Evolutionary conservation across 2,888 invertebrate genomes (phyloP).

Genomic region (Pandemis heparana): DNA sequence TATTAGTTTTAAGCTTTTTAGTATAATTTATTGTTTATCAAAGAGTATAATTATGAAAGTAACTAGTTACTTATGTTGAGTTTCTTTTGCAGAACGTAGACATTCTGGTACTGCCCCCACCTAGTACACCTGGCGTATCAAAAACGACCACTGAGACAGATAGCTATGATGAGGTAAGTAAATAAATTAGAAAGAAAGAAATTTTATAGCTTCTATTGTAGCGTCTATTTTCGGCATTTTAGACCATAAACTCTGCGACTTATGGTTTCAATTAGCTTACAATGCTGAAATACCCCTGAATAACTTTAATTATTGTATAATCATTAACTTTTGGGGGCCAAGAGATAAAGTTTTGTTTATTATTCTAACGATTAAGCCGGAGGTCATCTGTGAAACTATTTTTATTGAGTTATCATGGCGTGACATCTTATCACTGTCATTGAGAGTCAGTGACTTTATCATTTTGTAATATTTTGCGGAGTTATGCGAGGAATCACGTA

Average conservation of each 20-base stretch:
- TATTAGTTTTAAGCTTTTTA: no score
- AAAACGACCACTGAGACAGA: constrained; percentile 45
- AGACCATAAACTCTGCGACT: no score
- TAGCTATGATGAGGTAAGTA: constrained; percentile 65
- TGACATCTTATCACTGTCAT: not conserved
- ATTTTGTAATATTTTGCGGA: not conserved
- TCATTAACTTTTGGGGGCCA: no score
- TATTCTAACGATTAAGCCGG: not conserved
- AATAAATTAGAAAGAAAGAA: not conserved
- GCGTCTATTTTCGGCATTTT: no score
- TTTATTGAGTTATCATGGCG: not conserved
- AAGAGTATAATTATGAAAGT: no score
- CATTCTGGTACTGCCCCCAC: constrained; percentile 60
- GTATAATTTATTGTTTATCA: no score
- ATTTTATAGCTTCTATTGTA: no score
- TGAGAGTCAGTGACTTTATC: not conserved
- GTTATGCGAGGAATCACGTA: not conserved
- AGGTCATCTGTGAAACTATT: constrained; percentile 1
- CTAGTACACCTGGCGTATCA: constrained; percentile 42
- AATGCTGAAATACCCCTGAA: no score
- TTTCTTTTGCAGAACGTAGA: constrained; percentile 63
- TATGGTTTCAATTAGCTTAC: no score
- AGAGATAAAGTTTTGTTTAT: not conserved
- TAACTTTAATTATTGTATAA: no score
- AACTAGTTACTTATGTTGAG: no score